These are phyloP conservation scores for Caenorhabditis doughertyi DNA, from an alignment of 2,888 invertebrate genomes.

Conservation along the genomic window DNA sequence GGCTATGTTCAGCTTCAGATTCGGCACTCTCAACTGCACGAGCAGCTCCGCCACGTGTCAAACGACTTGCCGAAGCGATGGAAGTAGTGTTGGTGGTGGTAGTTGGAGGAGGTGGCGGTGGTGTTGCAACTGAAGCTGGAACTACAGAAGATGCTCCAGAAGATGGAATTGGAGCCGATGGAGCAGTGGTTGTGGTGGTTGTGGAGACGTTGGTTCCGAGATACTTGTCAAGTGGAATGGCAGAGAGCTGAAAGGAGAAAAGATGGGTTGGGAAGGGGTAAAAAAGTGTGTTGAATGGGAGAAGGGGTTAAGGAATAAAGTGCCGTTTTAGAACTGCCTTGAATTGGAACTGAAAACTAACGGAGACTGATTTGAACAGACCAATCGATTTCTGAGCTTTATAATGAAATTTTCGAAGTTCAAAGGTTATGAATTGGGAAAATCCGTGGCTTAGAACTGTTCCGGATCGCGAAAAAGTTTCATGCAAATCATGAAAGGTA, in stretches of 20 bases:
- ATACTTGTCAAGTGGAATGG: conserved; percentile 28
- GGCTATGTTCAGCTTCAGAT: neutral
- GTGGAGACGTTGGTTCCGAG: neutral
- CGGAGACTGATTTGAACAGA: too few species aligned
- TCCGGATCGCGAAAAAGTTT: too few species aligned
- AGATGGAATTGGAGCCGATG: neutral
- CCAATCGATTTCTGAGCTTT: too few species aligned
- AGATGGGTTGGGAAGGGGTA: neutral
- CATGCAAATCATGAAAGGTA: too few species aligned
- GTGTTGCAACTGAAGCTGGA: neutral
- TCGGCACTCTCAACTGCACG: conserved; percentile 4
- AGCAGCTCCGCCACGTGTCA: neutral
- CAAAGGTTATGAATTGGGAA: too few species aligned
- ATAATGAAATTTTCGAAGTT: too few species aligned
- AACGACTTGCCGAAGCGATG: conserved; percentile 3
- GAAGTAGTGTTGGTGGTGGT: too few species aligned
- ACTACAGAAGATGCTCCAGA: neutral
- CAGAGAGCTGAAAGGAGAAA: conserved; percentile 27
- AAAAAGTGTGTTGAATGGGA: too few species aligned
- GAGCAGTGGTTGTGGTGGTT: neutral
- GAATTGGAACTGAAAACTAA: too few species aligned
- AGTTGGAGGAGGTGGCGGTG: neutral
- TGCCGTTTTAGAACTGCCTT: too few species aligned
- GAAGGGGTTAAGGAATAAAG: neutral
- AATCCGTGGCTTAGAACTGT: too few species aligned